Conservation (phyloP, 2,888 invertebrate genomes). For the Adineta ricciae region DNA sequence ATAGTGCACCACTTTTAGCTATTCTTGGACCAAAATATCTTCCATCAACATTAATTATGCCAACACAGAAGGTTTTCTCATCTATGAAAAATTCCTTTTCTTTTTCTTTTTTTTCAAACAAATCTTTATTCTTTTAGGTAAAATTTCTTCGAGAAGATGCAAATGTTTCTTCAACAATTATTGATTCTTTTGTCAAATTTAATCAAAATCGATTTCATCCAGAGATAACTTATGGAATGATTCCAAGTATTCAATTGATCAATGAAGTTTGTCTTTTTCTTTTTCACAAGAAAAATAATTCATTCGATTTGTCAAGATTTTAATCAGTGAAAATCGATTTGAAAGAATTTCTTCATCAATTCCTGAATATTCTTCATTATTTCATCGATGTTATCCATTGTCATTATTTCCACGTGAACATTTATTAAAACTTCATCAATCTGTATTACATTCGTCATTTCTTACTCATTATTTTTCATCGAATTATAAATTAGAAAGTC, state of each 20-base stretch:
- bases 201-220: not conserved
- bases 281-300: too few relatives aligned
- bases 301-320: not conserved
- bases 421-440: not conserved
- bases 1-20: not conserved
- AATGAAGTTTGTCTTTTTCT: not conserved
- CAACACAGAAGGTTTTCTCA: not conserved
- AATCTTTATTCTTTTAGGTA: not conserved
- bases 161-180: not conserved
- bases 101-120: too few relatives aligned
- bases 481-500: not conserved
- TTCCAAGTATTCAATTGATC: not conserved
- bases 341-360: not conserved
- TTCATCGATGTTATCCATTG: not conserved
- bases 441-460: not conserved
- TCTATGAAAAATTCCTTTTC: not conserved
- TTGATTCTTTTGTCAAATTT: not conserved
- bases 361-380: not conserved
- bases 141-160: not conserved
- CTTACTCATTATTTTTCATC: not conserved
- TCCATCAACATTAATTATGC: constrained; percentile 19
- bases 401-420: not conserved
- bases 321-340: not conserved
- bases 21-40: not conserved
- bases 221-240: not conserved